A percentile compares a stretch with the other conserved stretches of the same genome.
Evolutionary conservation across 2,113 vertebrate species (phyloP).

Genomic region (Carassius carassius): DNA sequence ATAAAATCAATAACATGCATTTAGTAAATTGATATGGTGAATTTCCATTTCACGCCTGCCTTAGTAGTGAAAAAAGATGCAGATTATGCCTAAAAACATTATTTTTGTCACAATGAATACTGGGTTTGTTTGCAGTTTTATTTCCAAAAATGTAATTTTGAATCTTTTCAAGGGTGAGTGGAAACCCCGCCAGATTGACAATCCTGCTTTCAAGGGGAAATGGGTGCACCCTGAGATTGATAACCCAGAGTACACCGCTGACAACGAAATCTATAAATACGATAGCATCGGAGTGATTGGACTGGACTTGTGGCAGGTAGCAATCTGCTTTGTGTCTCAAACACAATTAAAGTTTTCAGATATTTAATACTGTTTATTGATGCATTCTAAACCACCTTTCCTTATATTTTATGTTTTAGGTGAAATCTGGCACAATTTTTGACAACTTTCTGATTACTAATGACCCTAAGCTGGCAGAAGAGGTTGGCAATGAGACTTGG

Average conservation of each 20-base stretch:
- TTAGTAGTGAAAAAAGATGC: neutral
- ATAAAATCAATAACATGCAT: neutral
- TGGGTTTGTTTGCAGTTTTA: neutral
- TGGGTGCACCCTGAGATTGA: constrained; percentile 84
- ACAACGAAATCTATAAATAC: constrained; percentile 79
- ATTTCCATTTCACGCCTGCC: neutral
- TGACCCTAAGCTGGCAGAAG: constrained; percentile 80
- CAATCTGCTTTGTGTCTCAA: neutral
- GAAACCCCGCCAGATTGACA: constrained; percentile 80
- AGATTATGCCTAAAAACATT: neutral
- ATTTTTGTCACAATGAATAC: neutral
- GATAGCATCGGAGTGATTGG: constrained; percentile 78
- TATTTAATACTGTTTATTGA: neutral
- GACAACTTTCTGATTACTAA: constrained; percentile 84
- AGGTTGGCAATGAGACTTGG: constrained; percentile 80
- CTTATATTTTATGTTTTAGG: constrained; percentile 63
- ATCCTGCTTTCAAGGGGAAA: constrained; percentile 81
- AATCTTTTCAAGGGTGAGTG: constrained; percentile 73
- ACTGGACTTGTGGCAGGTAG: constrained; percentile 83
- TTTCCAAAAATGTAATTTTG: neutral
- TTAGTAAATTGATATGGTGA: neutral
- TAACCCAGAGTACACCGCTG: constrained; percentile 82
- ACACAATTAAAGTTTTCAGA: neutral
- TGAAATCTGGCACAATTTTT: constrained; percentile 85
- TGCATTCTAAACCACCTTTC: neutral